A percentile compares a stretch with the other conserved stretches of the same genome.
Conservation (phyloP, 92 coral and sea anemone genomes). For the Phenganax stokvisi region DNA sequence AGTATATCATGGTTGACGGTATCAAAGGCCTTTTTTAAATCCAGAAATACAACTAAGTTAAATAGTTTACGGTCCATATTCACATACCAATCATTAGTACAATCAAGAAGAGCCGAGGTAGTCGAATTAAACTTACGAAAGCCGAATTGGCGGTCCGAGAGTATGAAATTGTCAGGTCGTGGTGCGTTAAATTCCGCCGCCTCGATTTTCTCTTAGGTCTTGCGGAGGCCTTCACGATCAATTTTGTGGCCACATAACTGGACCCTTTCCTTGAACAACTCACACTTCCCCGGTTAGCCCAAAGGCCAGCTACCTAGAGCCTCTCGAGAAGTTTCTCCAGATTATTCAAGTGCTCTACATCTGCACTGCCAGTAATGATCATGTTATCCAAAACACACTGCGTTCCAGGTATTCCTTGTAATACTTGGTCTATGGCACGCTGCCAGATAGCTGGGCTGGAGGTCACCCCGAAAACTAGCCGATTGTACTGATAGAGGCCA, state of each 20-base stretch:
- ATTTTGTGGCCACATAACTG: conserved; percentile 38
- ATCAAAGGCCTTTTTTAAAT: too few relatives aligned
- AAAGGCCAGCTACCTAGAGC: conserved; percentile 39
- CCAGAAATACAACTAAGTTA: too few relatives aligned
- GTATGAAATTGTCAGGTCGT: conserved; percentile 26
- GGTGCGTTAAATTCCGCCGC: conserved; percentile 41
- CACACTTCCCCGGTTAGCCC: conserved; percentile 48
- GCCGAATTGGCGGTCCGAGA: too few relatives aligned
- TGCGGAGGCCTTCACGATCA: conserved; percentile 44
- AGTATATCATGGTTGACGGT: too few relatives aligned
- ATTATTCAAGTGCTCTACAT: conserved; percentile 44
- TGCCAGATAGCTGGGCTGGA: conserved; percentile 52
- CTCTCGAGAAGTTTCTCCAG: conserved; percentile 43
- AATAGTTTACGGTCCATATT: too few relatives aligned
- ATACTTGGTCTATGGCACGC: conserved; percentile 47
- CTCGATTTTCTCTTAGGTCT: conserved; percentile 43
- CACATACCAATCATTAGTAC: too few relatives aligned
- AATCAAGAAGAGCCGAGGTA: too few relatives aligned
- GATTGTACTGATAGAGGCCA: conserved; percentile 40
- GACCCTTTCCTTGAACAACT: conserved; percentile 40
- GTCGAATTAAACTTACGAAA: too few relatives aligned
- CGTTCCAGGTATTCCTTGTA: conserved; percentile 36
- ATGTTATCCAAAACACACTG: conserved; percentile 48
- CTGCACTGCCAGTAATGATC: conserved; percentile 43
- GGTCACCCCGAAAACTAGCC: conserved; percentile 52